These are phyloP conservation scores for Yasuhikotakia modesta DNA, from an alignment of 2,797 vertebrate species.

Conservation along the genomic window DNA sequence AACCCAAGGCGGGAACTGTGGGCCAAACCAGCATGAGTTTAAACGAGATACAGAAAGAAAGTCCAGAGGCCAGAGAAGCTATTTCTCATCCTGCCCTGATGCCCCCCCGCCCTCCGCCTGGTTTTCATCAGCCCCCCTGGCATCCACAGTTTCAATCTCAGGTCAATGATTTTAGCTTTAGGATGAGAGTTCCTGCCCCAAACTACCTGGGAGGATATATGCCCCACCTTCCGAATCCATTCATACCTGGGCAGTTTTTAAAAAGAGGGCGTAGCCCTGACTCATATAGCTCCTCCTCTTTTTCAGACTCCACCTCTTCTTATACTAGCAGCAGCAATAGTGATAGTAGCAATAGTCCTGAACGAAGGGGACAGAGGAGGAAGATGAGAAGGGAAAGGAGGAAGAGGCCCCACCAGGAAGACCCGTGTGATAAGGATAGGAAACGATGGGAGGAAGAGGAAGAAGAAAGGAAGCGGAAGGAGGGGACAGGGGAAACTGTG, in stretches of 20 bases:
- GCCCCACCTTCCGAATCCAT: slow-evolving; percentile 39
- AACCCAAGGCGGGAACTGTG: slow-evolving; percentile 67
- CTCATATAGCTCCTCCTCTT: slow-evolving; percentile 50
- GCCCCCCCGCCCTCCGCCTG: slow-evolving; percentile 54
- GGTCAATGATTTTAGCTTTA: slow-evolving; percentile 27
- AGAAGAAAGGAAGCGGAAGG: slow-evolving; percentile 47
- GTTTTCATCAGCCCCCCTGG: slow-evolving; percentile 33
- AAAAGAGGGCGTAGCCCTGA: slow-evolving; percentile 49
- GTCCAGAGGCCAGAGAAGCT: slow-evolving; percentile 37
- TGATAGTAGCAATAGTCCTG: slow-evolving; percentile 62
- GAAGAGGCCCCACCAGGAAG: slow-evolving; percentile 46
- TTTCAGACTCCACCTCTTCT: slow-evolving; percentile 57
- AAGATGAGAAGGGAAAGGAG: slow-evolving; percentile 53
- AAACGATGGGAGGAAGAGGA: slow-evolving; percentile 42
- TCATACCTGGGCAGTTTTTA: slow-evolving; percentile 35
- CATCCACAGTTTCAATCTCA: slow-evolving; percentile 36
- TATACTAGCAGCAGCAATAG: slow-evolving; percentile 58
- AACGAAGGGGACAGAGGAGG: slow-evolving; percentile 60
- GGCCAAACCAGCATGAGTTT: slow-evolving; percentile 44
- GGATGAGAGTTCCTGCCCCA: slow-evolving; percentile 25
- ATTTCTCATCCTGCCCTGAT: slow-evolving; percentile 54
- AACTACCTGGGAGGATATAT: slow-evolving; percentile 36
- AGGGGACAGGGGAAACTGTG: slow-evolving; percentile 59
- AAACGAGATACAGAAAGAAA: slow-evolving; percentile 21
- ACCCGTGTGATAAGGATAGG: slow-evolving; percentile 51